Evolutionary conservation across 1,140 invertebrate genomes (phyloP).

Genomic region (Carcinoscorpius rotundicauda): DNA sequence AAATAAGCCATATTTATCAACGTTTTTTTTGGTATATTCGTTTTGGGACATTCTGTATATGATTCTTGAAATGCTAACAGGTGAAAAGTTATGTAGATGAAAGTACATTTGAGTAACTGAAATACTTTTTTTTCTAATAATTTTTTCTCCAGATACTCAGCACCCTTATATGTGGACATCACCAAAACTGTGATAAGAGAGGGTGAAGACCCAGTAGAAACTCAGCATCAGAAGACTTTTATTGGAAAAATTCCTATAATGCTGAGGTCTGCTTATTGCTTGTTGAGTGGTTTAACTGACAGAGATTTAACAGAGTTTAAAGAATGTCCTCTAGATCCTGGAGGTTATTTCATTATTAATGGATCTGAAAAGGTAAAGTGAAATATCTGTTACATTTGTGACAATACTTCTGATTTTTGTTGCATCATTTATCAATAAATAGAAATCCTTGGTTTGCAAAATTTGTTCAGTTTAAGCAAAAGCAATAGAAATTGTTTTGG

Average conservation of each 20-base stretch:
- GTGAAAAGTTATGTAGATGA: too few species aligned
- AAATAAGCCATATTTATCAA: constrained; percentile 39
- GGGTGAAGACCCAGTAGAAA: constrained; percentile 80
- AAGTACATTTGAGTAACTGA: too few species aligned
- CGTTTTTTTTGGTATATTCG: background rate
- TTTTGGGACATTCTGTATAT: constrained; percentile 30
- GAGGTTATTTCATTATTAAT: constrained; percentile 93
- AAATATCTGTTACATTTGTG: background rate
- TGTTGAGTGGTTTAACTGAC: constrained; percentile 85
- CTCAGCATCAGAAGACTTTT: constrained; percentile 92
- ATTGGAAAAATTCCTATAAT: constrained; percentile 99
- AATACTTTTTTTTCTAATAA: too few species aligned
- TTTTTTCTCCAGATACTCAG: constrained; percentile 48
- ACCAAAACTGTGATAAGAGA: constrained; percentile 88
- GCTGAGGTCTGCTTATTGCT: constrained; percentile 92
- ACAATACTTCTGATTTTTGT: background rate
- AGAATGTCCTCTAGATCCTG: constrained; percentile 96
- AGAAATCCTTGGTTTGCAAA: background rate
- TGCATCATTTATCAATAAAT: too few species aligned
- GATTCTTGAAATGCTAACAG: too few species aligned
- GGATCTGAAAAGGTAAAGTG: constrained; percentile 76
- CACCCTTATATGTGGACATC: constrained; percentile 96
- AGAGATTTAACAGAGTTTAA: constrained; percentile 97
- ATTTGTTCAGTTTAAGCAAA: background rate
- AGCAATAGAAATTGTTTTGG: background rate